phyloP scores from a whole-genome alignment of 2,113 vertebrate species.

The Brachypteracias leptosomus region DNA sequence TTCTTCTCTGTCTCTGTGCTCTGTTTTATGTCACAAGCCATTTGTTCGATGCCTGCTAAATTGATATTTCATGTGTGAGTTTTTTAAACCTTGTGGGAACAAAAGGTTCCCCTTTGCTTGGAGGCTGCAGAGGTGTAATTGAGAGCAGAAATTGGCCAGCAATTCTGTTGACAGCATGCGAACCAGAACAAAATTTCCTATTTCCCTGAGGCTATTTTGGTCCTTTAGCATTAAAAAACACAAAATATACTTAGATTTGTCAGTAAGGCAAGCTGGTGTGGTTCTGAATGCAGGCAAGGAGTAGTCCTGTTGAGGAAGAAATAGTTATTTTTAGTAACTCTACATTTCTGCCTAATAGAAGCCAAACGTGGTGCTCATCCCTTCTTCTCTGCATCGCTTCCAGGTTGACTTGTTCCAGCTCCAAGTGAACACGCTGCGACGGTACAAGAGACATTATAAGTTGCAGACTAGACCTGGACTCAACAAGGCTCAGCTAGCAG shows the following conservation, averaged over 20 bases:
- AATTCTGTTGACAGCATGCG: conserved; percentile 52
- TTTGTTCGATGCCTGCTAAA: conserved; percentile 45
- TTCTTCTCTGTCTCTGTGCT: not conserved
- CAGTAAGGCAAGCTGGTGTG: not conserved
- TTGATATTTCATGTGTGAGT: conserved; percentile 34
- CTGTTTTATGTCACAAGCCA: conserved; percentile 39
- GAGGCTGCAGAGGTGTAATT: conserved; percentile 55
- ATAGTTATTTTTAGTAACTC: not conserved
- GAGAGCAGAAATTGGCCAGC: conserved; percentile 58
- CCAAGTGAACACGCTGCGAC: conserved; percentile 95
- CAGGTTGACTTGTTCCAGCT: conserved; percentile 98
- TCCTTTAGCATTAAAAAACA: conserved; percentile 32
- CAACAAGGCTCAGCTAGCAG: conserved; percentile 98
- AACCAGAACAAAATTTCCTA: conserved; percentile 49
- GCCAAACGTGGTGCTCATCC: not conserved
- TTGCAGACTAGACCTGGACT: conserved; percentile 95
- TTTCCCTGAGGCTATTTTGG: conserved; percentile 45
- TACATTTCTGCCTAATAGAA: not conserved
- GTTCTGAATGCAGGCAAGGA: not conserved
- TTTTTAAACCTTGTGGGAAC: conserved; percentile 52
- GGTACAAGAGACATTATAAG: conserved; percentile 98
- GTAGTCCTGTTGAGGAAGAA: not conserved
- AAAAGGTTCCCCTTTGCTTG: conserved; percentile 46
- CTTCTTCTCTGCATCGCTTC: not conserved
- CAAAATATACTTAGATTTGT: conserved; percentile 7